phyloP scores from a whole-genome alignment of 2,113 vertebrate species.

The Passer domesticus region DNA sequence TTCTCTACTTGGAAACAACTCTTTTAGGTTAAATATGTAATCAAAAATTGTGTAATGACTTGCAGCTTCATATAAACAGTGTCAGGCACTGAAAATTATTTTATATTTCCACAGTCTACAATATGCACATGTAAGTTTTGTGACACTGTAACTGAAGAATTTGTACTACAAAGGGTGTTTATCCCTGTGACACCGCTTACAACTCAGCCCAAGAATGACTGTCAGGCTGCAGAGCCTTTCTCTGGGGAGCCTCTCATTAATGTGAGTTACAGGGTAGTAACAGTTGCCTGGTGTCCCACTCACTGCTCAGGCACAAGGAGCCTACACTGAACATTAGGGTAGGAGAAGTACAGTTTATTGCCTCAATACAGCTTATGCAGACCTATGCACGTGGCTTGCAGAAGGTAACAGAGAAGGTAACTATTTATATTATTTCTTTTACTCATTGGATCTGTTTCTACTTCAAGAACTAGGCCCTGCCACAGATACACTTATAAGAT shows the following conservation, averaged over 20 bases:
- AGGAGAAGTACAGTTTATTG: background rate
- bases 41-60: background rate
- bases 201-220: background rate
- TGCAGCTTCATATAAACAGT: background rate
- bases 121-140: background rate
- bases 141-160: background rate
- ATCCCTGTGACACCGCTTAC: background rate
- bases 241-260: background rate
- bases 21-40: background rate
- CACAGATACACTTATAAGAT: background rate
- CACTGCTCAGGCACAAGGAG: background rate
- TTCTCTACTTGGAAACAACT: background rate
- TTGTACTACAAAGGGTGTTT: background rate
- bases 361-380: background rate
- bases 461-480: background rate
- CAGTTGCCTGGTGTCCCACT: background rate
- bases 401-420: background rate
- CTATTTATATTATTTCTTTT: background rate
- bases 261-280: rapidly evolving
- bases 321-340: background rate
- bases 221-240: background rate
- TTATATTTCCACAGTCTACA: background rate
- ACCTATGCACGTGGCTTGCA: background rate
- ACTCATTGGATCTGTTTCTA: background rate
- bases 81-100: background rate